Percentiles rank a stretch among this genome's conserved stretches.
These are phyloP conservation scores for Bhutanitis thaidina DNA, from an alignment of 2,888 invertebrate species.

Conservation along the genomic window DNA sequence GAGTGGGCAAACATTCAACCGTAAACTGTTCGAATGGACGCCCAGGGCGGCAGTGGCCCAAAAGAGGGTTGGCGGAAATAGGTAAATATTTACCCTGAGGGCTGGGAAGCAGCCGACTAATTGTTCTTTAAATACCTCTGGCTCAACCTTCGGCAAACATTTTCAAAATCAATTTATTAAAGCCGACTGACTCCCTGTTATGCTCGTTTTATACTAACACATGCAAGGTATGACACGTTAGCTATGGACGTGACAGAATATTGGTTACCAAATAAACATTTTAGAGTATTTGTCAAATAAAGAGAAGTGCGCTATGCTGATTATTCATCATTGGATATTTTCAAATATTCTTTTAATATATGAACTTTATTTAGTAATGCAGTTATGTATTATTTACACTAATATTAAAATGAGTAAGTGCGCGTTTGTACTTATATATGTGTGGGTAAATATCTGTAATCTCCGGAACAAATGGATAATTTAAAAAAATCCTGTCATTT, in stretches of 20 bases:
- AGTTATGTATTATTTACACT: too few species aligned
- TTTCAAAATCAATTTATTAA: constrained; percentile 70
- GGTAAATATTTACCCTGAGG: constrained; percentile 73
- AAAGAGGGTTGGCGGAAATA: constrained; percentile 76
- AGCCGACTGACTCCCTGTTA: constrained; percentile 49
- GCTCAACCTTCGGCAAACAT: constrained; percentile 69
- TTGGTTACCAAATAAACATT: constrained; percentile 58
- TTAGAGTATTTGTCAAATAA: constrained; percentile 45
- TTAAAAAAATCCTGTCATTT: too few species aligned
- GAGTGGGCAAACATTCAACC: constrained; percentile 65
- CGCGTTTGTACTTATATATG: too few species aligned
- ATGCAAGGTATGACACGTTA: not conserved
- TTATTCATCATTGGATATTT: not conserved
- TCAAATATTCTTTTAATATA: too few species aligned
- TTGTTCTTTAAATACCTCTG: constrained; percentile 76
- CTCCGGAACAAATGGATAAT: too few species aligned
- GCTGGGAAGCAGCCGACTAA: constrained; percentile 74
- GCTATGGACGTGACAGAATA: constrained; percentile 30
- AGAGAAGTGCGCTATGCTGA: constrained; percentile 29
- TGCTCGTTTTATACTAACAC: constrained; percentile 39
- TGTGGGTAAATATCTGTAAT: too few species aligned
- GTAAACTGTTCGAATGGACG: constrained; percentile 62
- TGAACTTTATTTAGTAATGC: too few species aligned
- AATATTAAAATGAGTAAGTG: too few species aligned
- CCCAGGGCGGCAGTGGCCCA: constrained; percentile 61